Evolutionary conservation across 2,888 invertebrate species (phyloP).

Genomic region (Ormyrus nitidulus): DNA sequence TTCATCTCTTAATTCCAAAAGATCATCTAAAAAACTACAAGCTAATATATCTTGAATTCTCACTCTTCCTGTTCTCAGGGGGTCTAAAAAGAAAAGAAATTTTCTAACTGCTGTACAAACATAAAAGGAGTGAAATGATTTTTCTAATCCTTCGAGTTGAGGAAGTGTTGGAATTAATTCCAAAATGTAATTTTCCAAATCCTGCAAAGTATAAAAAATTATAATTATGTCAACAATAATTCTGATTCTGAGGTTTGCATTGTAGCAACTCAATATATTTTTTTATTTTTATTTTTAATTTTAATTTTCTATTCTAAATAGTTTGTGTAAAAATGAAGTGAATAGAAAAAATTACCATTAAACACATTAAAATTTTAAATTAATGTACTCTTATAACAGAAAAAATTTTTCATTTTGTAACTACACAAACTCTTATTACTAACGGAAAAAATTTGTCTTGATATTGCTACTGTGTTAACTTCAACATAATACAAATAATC

Average conservation of each 20-base stretch:
- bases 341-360: too few species aligned
- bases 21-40: constrained; percentile 93
- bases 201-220: constrained; percentile 78
- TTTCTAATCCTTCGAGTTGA: constrained; percentile 92
- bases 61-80: constrained; percentile 90
- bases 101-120: constrained; percentile 97
- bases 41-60: constrained; percentile 94
- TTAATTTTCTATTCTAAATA: too few species aligned
- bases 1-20: constrained; percentile 91
- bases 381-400: too few species aligned
- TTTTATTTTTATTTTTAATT: too few species aligned
- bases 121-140: constrained; percentile 96
- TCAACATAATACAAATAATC: background rate
- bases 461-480: too few species aligned
- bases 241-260: too few species aligned
- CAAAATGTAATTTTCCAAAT: constrained; percentile 95
- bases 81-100: constrained; percentile 97
- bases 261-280: too few species aligned
- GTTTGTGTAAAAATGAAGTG: too few species aligned
- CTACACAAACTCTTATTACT: too few species aligned
- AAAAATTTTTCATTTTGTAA: too few species aligned
- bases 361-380: too few species aligned
- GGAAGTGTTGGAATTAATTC: constrained; percentile 95
- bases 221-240: constrained; percentile 14
- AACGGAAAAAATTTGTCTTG: background rate